Evolutionary conservation across 1,140 invertebrate species (phyloP).

Genomic region (Galleria mellonella): DNA sequence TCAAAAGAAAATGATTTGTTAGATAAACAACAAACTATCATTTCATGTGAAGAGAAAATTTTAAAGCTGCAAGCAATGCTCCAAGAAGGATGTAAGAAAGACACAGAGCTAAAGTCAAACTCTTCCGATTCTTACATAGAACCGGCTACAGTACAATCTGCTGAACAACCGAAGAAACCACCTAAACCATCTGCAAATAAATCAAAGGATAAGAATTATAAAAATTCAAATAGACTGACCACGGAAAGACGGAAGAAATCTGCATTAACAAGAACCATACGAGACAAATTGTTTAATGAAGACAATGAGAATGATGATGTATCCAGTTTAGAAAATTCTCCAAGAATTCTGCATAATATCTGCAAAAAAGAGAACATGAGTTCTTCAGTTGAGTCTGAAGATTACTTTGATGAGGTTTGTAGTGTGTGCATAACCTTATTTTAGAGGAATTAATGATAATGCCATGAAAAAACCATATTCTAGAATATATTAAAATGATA

Average conservation of each 20-base stretch:
- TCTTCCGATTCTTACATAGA: slow-evolving; percentile 3
- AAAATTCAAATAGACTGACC: slow-evolving; percentile 11
- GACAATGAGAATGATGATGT: slow-evolving; percentile 17
- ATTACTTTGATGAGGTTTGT: slow-evolving; percentile 56
- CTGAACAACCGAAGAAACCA: slow-evolving; percentile 10
- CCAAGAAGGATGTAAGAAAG: slow-evolving; percentile 23
- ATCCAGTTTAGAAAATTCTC: slow-evolving; percentile 24
- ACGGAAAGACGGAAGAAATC: slow-evolving; percentile 15
- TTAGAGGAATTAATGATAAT: no score
- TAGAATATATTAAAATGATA: no score
- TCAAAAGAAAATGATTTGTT: no score
- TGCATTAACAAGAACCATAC: slow-evolving; percentile 12
- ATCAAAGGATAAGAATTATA: slow-evolving; percentile 17
- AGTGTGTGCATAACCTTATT: no score
- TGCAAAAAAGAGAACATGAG: no score
- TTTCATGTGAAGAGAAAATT: slow-evolving; percentile 56
- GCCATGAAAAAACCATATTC: no score
- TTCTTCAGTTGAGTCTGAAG: slow-evolving; percentile 16
- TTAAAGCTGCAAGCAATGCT: slow-evolving; percentile 42
- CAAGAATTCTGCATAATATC: no score
- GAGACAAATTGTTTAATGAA: slow-evolving; percentile 27
- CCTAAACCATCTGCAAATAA: slow-evolving; percentile 11
- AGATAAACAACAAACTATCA: slow-evolving; percentile 23
- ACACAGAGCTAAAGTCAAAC: slow-evolving; percentile 2
- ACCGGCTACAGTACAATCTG: slow-evolving; percentile 3